Percentiles rank a stretch among this genome's conserved stretches.
Conservation (phyloP, 37 sponge, comb jelly and placozoan genomes). For the Tethya wilhelma region DNA sequence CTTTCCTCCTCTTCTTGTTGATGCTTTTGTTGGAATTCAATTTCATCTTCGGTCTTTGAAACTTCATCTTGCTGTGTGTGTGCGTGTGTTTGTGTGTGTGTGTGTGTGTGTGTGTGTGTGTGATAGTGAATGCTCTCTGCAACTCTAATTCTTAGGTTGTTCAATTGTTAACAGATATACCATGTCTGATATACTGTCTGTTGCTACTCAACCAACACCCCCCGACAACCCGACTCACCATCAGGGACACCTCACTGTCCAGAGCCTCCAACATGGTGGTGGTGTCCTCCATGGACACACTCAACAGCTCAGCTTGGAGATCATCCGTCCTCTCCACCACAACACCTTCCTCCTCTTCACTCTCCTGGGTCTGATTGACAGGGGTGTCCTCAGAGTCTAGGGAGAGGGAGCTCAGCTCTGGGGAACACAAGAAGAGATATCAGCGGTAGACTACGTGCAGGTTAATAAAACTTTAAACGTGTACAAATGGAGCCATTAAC, state of each 20-base stretch:
- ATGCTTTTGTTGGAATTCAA: neutral
- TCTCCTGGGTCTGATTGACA: neutral
- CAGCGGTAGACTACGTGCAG: neutral
- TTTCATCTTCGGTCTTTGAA: conserved; percentile 11
- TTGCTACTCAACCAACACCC: neutral
- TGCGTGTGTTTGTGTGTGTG: no score
- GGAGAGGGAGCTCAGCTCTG: conserved; percentile 6
- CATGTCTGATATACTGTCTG: neutral
- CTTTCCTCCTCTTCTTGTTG: neutral
- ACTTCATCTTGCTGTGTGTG: conserved; percentile 70
- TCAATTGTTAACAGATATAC: no score
- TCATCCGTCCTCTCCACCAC: neutral
- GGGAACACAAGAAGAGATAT: neutral
- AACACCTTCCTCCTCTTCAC: neutral
- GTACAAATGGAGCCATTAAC: no score
- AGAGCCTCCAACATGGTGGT: conserved; percentile 19
- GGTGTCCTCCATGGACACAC: conserved; percentile 27
- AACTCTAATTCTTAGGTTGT: no score
- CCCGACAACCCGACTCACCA: conserved; percentile 26
- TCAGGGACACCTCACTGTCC: conserved; percentile 45
- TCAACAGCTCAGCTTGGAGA: conserved; percentile 10
- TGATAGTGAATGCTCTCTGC: no score
- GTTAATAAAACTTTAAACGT: neutral
- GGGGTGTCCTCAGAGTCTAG: neutral
- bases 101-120: no score